Base-by-base conservation (phyloP, 2,797 vertebrate species). In the Sebastes umbrosus region DNA sequence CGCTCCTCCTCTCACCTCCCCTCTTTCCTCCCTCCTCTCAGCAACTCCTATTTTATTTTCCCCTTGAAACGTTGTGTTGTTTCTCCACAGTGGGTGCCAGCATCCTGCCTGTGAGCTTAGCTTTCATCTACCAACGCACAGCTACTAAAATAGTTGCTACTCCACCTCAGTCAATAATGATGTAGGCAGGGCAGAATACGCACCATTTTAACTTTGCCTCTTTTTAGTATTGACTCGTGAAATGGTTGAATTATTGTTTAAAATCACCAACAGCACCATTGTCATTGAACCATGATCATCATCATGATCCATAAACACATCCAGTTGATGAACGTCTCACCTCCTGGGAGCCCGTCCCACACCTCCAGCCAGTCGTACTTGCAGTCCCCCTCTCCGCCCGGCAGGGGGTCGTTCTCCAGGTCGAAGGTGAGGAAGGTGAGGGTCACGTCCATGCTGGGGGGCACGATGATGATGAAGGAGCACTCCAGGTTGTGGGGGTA, bases 361-460 rank as follows among this genome's bases (percentile, higher is more conserved):
- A 99, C 97, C 75, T 99, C 98, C 90, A 99, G 95, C 98, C 97
- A 99, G 88, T 99, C 98, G 0, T 99, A 99, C 80, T 99, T 99
- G 96, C 99, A 99, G 87, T 99, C 98, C 22, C 97, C 97, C 64
- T 99, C 98, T 5, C 96, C 96, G 0, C 97, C 94, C 46, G 97
- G 97, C 92, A 99, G 91, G 13, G 98, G 98, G 93, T 99, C 99
- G 0, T 99, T 97, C 94, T 99, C 99, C 14, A 99, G 96, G 95
- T 99, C 98, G 2, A 99, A 99, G 90, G 97, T 98, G 91, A 97
- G 92, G 87, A 99, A 99, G 90, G 96, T 97, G 88, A 99, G 96
- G 79, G 97, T 95, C 75, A 99, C 97, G 71, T 99, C 98, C 94
- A 97, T 98, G 95, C 96, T 96, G 87, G 98, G 96, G 3, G 97